Evolutionary conservation across 2,797 vertebrate species (phyloP), one percentile per base, ranked within the genome.

Genomic region (Premnoplex brunnescens): DNA sequence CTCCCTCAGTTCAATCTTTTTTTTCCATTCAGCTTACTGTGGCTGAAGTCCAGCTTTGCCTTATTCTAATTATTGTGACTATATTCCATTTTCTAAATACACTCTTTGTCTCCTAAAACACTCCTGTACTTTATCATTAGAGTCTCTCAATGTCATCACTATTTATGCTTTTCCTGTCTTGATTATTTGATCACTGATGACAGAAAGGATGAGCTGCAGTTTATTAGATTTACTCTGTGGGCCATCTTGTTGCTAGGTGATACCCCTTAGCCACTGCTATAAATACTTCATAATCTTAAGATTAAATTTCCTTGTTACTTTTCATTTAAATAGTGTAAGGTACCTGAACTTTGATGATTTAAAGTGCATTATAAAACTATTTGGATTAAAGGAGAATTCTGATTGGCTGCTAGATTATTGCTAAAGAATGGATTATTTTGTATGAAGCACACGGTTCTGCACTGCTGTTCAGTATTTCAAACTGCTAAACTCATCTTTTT

Each of bases 241-340:
- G 43, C 88, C 73, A 71, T 76, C 22, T 51, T 94, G 96, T 97
- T 97, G 89, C 97, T 96, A 96, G 94, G 96, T 92, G 89, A 97
- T 89, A 94, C 28, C 69, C 72, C 56, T 79, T 80, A 94, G 78
- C 66, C 77, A 76, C 64, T 91, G 55, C 72, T 94, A 93, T 91
- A 96, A 97, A 96, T 97, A 94, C 81, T 93, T 95, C 95, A 92
- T 95, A 96, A 96, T 91, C 91, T 96, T 89, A 91, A 80, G 77
- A 96, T 97, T 96, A 96, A 93, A 96, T 96, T 97, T 97, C 88
- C 95, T 93, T 49, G 64, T 97, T 97, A 95, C 82, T 95, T 97
- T 97, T 96, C 82, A 91, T 97, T 95, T 97, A 96, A 96, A 91
- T 39, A 88, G 64, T 59, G 37, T 36, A 85, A 95, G 73, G 56